A percentile compares a stretch with the other conserved stretches of the same genome.
Evolutionary conservation across 2,113 vertebrate species (phyloP).

Genomic region (Deroptyus accipitrinus): DNA sequence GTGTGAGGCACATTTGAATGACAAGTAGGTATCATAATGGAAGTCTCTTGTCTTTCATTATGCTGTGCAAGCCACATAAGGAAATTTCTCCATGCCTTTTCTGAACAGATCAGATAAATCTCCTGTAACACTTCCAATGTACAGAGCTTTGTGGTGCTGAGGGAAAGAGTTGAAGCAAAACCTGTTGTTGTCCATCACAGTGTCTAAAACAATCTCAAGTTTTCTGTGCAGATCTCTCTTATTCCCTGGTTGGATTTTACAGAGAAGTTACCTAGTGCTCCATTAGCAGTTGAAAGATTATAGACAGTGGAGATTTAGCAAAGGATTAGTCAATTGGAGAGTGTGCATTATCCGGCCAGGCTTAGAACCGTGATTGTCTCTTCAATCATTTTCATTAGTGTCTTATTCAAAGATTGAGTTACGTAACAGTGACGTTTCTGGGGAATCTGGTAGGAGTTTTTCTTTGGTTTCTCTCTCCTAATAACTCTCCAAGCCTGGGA

Average conservation of each 20-base stretch:
- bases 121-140: neutral
- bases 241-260: constrained; percentile 38
- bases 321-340: constrained; percentile 78
- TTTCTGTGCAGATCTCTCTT: constrained; percentile 51
- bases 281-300: constrained; percentile 78
- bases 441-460: constrained; percentile 67
- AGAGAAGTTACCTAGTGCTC: constrained; percentile 70
- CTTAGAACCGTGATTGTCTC: constrained; percentile 84
- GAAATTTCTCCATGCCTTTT: neutral
- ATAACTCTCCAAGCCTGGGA: neutral
- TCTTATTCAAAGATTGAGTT: constrained; percentile 85
- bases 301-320: constrained; percentile 76
- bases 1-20: neutral
- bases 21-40: neutral
- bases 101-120: neutral
- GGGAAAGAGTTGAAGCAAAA: neutral
- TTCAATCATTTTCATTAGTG: constrained; percentile 85
- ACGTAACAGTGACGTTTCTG: constrained; percentile 79
- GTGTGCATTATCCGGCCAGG: constrained; percentile 67
- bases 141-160: neutral
- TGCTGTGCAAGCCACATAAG: neutral
- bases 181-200: neutral
- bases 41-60: neutral
- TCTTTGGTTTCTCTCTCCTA: constrained; percentile 3
- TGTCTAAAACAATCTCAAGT: neutral